Evolutionary conservation across 35 echinoderm and acorn worm species (phyloP).

Genomic region (Ophioderma brevispina): DNA sequence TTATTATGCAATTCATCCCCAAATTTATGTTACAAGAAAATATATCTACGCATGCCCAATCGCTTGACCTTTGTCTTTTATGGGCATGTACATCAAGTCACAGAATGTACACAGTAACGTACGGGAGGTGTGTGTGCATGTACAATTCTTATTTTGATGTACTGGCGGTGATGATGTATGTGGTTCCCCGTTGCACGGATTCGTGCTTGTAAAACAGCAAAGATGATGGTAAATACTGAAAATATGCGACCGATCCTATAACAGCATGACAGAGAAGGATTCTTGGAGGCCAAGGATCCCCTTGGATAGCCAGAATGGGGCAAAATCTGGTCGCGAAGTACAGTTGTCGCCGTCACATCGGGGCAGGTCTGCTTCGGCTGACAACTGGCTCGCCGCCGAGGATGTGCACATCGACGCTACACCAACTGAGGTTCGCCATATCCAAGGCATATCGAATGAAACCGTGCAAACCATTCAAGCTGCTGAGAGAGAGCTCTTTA

Average conservation of each 20-base stretch:
- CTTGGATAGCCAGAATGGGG: conserved; percentile 25
- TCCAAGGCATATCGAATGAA: conserved; percentile 76
- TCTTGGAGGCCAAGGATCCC: conserved; percentile 29
- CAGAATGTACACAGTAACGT: neutral
- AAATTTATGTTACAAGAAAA: neutral
- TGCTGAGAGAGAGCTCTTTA: conserved; percentile 79
- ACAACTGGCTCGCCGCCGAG: conserved; percentile 8
- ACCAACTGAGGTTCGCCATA: conserved; percentile 78
- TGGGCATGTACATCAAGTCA: neutral
- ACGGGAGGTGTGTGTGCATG: neutral
- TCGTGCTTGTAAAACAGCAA: neutral
- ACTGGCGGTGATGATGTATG: neutral
- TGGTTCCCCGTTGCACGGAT: neutral
- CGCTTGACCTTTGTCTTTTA: conserved; percentile 5
- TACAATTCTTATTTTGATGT: conserved; percentile 7
- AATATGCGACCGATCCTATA: neutral
- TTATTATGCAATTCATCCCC: too few species aligned
- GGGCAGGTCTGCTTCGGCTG: conserved; percentile 6
- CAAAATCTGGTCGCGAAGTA: conserved; percentile 11
- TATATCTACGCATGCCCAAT: neutral
- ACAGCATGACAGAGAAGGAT: conserved; percentile 35
- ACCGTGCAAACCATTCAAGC: conserved; percentile 79
- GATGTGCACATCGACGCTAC: conserved; percentile 62
- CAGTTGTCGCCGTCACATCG: conserved; percentile 23
- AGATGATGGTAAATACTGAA: neutral